Conservation (phyloP, 2,888 invertebrate genomes). For the Pseudoips prasinana region DNA sequence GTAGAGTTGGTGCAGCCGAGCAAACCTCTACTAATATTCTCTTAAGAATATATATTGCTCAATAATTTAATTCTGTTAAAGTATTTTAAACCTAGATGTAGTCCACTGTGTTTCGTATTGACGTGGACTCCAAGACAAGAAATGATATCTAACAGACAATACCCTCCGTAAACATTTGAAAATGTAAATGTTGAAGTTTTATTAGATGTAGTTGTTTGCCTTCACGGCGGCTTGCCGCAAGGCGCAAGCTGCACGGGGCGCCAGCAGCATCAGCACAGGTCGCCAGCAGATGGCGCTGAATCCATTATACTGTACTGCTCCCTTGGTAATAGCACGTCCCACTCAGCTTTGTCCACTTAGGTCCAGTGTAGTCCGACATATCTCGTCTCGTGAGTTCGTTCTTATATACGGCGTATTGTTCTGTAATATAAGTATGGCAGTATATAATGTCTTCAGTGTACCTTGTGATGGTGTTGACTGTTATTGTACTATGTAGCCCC, state of each 20-base stretch:
- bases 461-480: constrained; percentile 67
- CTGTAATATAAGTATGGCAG: constrained; percentile 40
- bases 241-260: constrained; percentile 61
- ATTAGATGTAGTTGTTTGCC: constrained; percentile 78
- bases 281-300: constrained; percentile 44
- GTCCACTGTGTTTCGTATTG: constrained; percentile 68
- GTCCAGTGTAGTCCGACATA: constrained; percentile 36
- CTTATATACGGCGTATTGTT: constrained; percentile 12
- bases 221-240: constrained; percentile 61
- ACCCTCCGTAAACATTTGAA: constrained; percentile 76
- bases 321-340: constrained; percentile 22
- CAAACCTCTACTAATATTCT: constrained; percentile 80
- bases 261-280: constrained; percentile 56
- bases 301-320: constrained; percentile 56
- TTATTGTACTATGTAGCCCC: constrained; percentile 66
- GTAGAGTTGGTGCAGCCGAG: constrained; percentile 80
- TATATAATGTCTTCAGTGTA: constrained; percentile 58
- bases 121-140: constrained; percentile 67
- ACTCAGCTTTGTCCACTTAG: constrained; percentile 35
- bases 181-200: constrained; percentile 65
- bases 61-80: constrained; percentile 79
- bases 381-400: constrained; percentile 33
- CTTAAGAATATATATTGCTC: constrained; percentile 79
- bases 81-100: constrained; percentile 75
- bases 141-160: constrained; percentile 80